A percentile compares a stretch with the other conserved stretches of the same genome.
phyloP scores from a whole-genome alignment of 2,113 vertebrate species.

The Austrofundulus limnaeus region DNA sequence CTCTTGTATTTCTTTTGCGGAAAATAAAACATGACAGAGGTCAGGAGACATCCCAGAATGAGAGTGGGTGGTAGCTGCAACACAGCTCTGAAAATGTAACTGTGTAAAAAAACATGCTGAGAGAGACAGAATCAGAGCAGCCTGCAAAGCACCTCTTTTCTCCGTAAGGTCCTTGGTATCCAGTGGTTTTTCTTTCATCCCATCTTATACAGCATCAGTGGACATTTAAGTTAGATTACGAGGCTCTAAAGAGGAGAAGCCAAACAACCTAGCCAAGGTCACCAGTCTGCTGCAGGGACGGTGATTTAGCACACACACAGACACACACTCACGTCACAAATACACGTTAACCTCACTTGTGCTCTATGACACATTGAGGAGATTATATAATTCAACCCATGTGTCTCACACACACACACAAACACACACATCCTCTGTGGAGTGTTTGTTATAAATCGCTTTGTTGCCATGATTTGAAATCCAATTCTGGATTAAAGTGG shows the following conservation, averaged over 20 bases:
- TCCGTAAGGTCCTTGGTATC: neutral
- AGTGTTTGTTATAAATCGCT: slow-evolving; percentile 16
- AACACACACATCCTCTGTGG: slow-evolving; percentile 1
- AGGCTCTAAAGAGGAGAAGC: neutral
- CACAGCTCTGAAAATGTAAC: slow-evolving; percentile 5
- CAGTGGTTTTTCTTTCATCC: neutral
- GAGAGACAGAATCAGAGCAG: slow-evolving; percentile 1
- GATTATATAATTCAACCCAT: slow-evolving; percentile 45
- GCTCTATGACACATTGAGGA: slow-evolving; percentile 45
- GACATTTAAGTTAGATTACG: neutral
- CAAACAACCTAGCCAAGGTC: slow-evolving; percentile 25
- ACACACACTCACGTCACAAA: neutral
- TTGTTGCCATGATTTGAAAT: slow-evolving; percentile 37
- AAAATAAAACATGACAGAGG: slow-evolving; percentile 21
- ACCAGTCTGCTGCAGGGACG: slow-evolving; percentile 24
- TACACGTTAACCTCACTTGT: slow-evolving; percentile 45
- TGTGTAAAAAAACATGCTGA: slow-evolving; percentile 3
- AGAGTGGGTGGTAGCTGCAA: slow-evolving; percentile 13
- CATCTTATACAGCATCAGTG: neutral
- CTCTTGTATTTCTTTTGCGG: neutral
- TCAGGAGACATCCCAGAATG: slow-evolving; percentile 11
- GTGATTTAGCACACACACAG: neutral
- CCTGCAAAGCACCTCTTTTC: neutral
- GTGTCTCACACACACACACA: slow-evolving; percentile 21
- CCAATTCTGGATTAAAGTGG: slow-evolving; percentile 13